Base-by-base conservation (phyloP, 2,888 invertebrate species). In the Osedax frankpressi region DNA sequence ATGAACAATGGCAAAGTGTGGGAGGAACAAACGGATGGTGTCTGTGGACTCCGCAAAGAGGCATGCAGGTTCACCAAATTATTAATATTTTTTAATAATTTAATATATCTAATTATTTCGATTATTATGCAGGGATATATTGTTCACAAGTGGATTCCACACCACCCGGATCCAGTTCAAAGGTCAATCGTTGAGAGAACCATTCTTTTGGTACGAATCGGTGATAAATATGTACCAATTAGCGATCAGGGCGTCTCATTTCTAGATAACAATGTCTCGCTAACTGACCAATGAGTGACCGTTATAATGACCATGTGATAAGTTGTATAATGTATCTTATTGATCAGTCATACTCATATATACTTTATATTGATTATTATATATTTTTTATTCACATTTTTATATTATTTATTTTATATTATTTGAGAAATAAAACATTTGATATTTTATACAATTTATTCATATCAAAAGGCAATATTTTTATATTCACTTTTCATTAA, bases 141-240 rank as follows among this genome's bases (percentile, higher is more conserved):
- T 11, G 93, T 95, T 11, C 95, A 96, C 85, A 90, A 91, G 78
- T 96, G 96, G 95, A 89, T 90, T 59, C 96, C 95, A 0, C 92
- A 91, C 85, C 94, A 96, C 86, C 89, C 91, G 72, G 93, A 94
- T 82, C 90, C 90, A 0, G 89, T 89, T 78, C 89, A 90, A 74
- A 88, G 95, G 25, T 94, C 94, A 2, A 93, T 94, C 84, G 91
- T 94, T 24, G 94, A 94, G 86, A 90, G 92, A 80, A 92, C 91
- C 72, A 92, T 96, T 75, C 87, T 95, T 25, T 88, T 96, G 24
- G 89, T 96, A n/a, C 92, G 93, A 85, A 91, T 95, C 69, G 93
- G 92, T 24, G 94, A 94, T 80, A 90, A 90, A 81, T 94, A 89
- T 85, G 94, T 96, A 76, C 94, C 95, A 24, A 92, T 95, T 72